Evolutionary conservation across 1,140 invertebrate species (phyloP), one percentile per base, ranked within the genome.

Genomic region (Megalopta genalis): DNA sequence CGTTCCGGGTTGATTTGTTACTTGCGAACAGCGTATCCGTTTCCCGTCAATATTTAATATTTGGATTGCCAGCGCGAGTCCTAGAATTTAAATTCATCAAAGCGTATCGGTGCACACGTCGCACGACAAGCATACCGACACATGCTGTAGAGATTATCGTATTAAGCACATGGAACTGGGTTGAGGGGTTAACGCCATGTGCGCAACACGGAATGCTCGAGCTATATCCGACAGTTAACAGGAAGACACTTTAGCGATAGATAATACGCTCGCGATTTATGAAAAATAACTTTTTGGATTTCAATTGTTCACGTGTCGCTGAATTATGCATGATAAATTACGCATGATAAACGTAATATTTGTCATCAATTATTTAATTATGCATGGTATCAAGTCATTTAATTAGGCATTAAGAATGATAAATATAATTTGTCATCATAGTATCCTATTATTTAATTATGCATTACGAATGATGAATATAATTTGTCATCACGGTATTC

Each of bases 131-230:
- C 39, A 62, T 21, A 16, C n/a, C 49, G 21, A 39, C 67, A 62
- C 14, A 63, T n/a, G 57, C 14, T 67, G 27, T 2, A 27, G 46
- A 54, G 76, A 77, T 77, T 72, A 77, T n/a, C 60, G 76, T 71
- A 77, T 77, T 77, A 72, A 72, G 76, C 32, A 64, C 49, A 23
- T n/a, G 46, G 23, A 77, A 77, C 59, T 77, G 21, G 76, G 75
- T 71, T 71, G 67, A 77, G 27, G 67, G 75, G 46, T 70, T 27
- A 23, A 71, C 63, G 59, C 23, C 54, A 25, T 14, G 37, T 54
- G 23, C 60, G 63, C 25, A 37, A 71, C 57, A 10, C 27, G 25
- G 4, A 77, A 77, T 77, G 25, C 32, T 72, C 42, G n/a, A 60
- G 32, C 71, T 54, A 37, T 71, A 72, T 57, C 76, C 68, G 68